Evolutionary conservation across 2,888 invertebrate genomes (phyloP).

Genomic region (Azorinus chamasolen): DNA sequence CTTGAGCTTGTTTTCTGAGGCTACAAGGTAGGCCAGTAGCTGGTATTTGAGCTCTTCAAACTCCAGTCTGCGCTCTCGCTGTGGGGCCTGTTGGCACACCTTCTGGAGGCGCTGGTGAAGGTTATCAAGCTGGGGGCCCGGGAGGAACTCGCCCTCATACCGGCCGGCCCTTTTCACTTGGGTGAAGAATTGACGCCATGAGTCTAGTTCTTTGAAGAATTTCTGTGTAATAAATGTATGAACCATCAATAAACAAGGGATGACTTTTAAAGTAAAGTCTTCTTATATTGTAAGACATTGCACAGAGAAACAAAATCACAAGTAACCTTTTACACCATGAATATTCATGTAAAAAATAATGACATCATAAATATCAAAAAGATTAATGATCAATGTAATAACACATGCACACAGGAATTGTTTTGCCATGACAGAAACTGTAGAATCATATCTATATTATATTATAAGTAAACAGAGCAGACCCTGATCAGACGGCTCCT

Average conservation of each 20-base stretch:
- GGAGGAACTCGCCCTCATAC: constrained; percentile 89
- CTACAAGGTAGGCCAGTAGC: constrained; percentile 95
- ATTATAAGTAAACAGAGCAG: no score
- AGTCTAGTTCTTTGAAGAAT: constrained; percentile 95
- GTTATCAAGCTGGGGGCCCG: constrained; percentile 93
- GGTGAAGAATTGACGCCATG: constrained; percentile 92
- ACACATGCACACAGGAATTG: no score
- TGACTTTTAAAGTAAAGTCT: no score
- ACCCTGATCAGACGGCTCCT: no score
- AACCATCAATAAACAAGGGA: not conserved
- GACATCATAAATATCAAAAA: no score
- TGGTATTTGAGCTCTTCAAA: constrained; percentile 88
- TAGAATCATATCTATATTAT: no score
- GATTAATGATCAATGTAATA: no score
- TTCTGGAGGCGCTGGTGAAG: constrained; percentile 90
- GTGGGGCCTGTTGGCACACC: constrained; percentile 90
- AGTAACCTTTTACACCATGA: no score
- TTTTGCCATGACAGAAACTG: no score
- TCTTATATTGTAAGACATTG: no score
- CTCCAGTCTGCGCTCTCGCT: constrained; percentile 88
- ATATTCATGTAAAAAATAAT: no score
- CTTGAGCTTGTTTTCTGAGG: constrained; percentile 95
- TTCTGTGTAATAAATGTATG: constrained; percentile 85
- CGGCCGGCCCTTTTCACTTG: constrained; percentile 91
- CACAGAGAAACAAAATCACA: no score